These are phyloP conservation scores for Bembecia ichneumoniformis DNA, from an alignment of 2,888 invertebrate species.

Conservation along the genomic window DNA sequence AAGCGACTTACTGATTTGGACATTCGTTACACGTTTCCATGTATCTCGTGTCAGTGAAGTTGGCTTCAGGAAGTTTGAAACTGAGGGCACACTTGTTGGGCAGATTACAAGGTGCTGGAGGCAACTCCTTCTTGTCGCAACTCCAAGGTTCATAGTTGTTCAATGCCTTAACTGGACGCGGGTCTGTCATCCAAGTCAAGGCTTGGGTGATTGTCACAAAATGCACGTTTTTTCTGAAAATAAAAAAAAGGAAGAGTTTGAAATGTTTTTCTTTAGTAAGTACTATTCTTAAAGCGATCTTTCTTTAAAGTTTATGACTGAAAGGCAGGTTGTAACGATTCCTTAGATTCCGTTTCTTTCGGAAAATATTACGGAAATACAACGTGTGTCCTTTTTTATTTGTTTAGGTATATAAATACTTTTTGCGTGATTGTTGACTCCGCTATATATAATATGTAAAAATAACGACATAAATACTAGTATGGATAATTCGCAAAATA, in stretches of 20 bases:
- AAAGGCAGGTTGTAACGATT: no score
- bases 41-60: conserved; percentile 86
- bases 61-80: conserved; percentile 82
- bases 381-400: no score
- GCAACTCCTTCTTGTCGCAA: conserved; percentile 81
- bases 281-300: no score
- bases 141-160: conserved; percentile 85
- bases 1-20: conserved; percentile 76
- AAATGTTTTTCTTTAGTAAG: no score
- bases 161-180: conserved; percentile 78
- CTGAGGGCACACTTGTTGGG: conserved; percentile 87
- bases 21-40: conserved; percentile 91
- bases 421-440: no score
- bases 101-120: conserved; percentile 82
- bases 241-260: conserved; percentile 4
- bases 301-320: no score
- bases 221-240: conserved; percentile 85
- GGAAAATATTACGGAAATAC: no score
- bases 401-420: no score
- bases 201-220: conserved; percentile 90
- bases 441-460: no score
- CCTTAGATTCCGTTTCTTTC: no score
- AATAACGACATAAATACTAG: no score
- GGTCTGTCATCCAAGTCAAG: conserved; percentile 92
- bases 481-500: no score